A percentile compares a stretch with the other conserved stretches of the same genome.
Evolutionary conservation across 2,113 vertebrate species (phyloP).

Genomic region (Nycticryphes semicollaris): DNA sequence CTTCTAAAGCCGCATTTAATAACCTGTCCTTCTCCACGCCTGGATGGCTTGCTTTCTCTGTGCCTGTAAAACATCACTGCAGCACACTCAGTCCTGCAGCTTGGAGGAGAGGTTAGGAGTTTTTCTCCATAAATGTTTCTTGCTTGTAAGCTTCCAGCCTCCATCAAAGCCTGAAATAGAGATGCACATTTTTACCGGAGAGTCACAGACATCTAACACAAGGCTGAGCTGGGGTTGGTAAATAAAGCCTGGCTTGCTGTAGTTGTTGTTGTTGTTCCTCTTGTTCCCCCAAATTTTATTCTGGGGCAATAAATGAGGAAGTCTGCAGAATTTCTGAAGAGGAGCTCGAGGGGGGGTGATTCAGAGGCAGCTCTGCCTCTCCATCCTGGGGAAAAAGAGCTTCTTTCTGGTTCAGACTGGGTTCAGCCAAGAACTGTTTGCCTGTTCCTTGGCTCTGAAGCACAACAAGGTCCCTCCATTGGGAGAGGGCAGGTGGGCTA

Average conservation of each 20-base stretch:
- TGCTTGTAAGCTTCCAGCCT: neutral
- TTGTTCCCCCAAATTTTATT: neutral
- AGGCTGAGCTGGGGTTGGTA: neutral
- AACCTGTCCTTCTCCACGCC: neutral
- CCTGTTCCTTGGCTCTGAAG: neutral
- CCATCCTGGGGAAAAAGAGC: neutral
- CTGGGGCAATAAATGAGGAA: neutral
- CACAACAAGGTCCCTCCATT: neutral
- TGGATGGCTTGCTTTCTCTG: neutral
- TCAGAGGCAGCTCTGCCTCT: neutral
- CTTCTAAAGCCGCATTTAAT: neutral
- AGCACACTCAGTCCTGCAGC: neutral
- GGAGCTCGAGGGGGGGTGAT: neutral
- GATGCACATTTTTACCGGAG: neutral
- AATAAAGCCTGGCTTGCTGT: neutral
- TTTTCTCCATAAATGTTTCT: constrained; percentile 26
- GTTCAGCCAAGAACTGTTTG: neutral
- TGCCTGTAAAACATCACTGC: neutral
- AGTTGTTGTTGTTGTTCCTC: neutral
- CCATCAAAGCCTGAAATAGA: neutral
- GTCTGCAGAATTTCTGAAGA: neutral
- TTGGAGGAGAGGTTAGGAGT: neutral
- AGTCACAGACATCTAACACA: neutral
- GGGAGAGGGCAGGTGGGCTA: neutral
- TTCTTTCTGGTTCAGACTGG: neutral